Percentiles rank a stretch among this genome's conserved stretches.
phyloP scores from a whole-genome alignment of 2,888 invertebrate genomes.

The Dolichomitus sp. region DNA sequence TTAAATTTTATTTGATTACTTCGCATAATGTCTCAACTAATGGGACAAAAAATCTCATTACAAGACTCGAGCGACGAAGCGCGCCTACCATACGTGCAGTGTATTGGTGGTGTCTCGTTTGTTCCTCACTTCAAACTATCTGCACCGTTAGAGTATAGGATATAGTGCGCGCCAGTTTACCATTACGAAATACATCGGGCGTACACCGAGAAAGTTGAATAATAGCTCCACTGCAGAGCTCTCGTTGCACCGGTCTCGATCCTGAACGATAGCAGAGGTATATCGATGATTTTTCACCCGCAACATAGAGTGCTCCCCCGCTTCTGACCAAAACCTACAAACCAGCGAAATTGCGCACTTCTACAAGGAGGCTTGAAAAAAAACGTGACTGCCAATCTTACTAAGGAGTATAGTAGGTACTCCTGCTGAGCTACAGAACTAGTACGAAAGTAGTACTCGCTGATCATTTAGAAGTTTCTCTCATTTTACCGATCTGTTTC shows the following conservation, averaged over 20 bases:
- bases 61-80: too few relatives aligned
- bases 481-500: slow-evolving; percentile 31
- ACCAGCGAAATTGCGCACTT: slow-evolving; percentile 46
- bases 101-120: slow-evolving; percentile 2
- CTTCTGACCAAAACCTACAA: slow-evolving; percentile 22
- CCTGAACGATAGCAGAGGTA: slow-evolving; percentile 46
- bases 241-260: slow-evolving; percentile 36
- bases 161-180: slow-evolving; percentile 11
- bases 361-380: slow-evolving; percentile 17
- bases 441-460: slow-evolving; percentile 34
- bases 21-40: not conserved
- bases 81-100: not conserved
- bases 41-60: not conserved
- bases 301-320: slow-evolving; percentile 31
- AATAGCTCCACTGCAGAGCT: slow-evolving; percentile 33
- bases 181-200: slow-evolving; percentile 57
- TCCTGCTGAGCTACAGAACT: not conserved
- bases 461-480: slow-evolving; percentile 27
- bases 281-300: slow-evolving; percentile 54
- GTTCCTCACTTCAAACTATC: slow-evolving; percentile 3
- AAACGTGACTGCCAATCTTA: slow-evolving; percentile 52
- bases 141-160: slow-evolving; percentile 4
- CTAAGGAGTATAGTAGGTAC: not conserved
- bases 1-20: not conserved
- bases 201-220: slow-evolving; percentile 48